Percentiles rank a stretch among this genome's conserved stretches.
phyloP scores from a whole-genome alignment of 2,113 vertebrate genomes.

The Pyrgilauda ruficollis region DNA sequence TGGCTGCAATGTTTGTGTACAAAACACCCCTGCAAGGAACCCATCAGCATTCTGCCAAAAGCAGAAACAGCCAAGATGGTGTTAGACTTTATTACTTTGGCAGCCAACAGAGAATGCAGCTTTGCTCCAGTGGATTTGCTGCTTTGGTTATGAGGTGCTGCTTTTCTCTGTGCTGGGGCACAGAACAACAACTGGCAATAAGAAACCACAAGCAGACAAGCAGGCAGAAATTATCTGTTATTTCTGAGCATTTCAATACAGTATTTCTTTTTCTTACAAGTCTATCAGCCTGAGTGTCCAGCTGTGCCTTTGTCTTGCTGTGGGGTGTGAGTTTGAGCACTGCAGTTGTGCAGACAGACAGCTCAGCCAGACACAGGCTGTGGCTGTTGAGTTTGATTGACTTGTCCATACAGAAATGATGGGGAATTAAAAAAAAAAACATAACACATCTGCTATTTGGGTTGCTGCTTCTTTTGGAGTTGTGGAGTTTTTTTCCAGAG shows the following conservation, averaged over 20 bases:
- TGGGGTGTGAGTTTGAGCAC: neutral
- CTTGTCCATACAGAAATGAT: neutral
- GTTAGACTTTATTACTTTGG: neutral
- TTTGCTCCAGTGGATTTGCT: neutral
- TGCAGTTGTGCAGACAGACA: neutral
- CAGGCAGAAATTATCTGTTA: neutral
- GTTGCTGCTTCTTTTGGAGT: neutral
- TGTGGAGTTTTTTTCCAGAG: neutral
- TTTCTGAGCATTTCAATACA: conserved; percentile 10
- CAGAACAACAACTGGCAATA: neutral
- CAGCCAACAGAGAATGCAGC: neutral
- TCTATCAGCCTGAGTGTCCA: neutral
- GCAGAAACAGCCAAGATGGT: neutral
- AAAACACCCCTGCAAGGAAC: neutral
- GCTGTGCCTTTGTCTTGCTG: neutral
- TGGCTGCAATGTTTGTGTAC: neutral
- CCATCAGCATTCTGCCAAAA: neutral
- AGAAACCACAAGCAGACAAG: conserved; percentile 3
- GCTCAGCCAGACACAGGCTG: neutral
- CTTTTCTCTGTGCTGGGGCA: neutral
- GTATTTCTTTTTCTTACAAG: neutral
- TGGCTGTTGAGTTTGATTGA: neutral
- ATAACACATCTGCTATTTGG: neutral
- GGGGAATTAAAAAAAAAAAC: neutral
- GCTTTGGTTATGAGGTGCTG: neutral